Base-by-base conservation (phyloP, 2,113 vertebrate species). In the Pelvicachromis taeniatus region DNA sequence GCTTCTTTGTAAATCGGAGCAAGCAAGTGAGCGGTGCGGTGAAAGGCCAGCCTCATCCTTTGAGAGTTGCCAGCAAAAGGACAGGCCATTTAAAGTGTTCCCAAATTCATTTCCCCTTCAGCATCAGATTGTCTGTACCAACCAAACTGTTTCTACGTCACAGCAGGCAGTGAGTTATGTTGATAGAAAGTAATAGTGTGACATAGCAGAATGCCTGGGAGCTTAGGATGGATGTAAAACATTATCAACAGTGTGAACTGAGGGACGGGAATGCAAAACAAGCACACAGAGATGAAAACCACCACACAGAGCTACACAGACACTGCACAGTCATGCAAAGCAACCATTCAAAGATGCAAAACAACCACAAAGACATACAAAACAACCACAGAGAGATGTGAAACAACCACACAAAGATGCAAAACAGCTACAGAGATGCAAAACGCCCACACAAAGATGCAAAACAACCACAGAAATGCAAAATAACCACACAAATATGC, bases 71-170 rank as follows among this genome's bases (percentile, higher is more conserved):
- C 61, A 58, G 73, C 5, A 9, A 89, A 88, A 89, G 85, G 83
- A 88, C 87, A 65, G 42, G 78, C 59, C 82, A 84, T 89, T 92
- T 84, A 86, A 87, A 82, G 63, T 80, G 81, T 87, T 84, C 84
- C 78, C 40, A 77, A 85, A 88, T 82, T 84, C 82, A 82, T 82
- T 80, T 75, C 38, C 77, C 81, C 88, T 84, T 59, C 78, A 84
- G 84, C 82, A 10, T 52, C 54, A 17, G 56, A 31, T 78, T 61
- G 81, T 77, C 87, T 82, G 38, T 4, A 65, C 42, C n/a, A 19
- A 13, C 78, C 42, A 52, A 80, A 80, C 35, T 23, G 52, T 38
- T 73, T 73, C 77, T 83, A 70, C 33, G 14, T 81, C 79, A 81
- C 80, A 75, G 77, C 53, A 4, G 21, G 61, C 35, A 52, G 33